Percentiles rank a stretch among this genome's conserved stretches.
Evolutionary conservation across 2,113 vertebrate genomes (phyloP).

Genomic region (Corynorhinus townsendii): DNA sequence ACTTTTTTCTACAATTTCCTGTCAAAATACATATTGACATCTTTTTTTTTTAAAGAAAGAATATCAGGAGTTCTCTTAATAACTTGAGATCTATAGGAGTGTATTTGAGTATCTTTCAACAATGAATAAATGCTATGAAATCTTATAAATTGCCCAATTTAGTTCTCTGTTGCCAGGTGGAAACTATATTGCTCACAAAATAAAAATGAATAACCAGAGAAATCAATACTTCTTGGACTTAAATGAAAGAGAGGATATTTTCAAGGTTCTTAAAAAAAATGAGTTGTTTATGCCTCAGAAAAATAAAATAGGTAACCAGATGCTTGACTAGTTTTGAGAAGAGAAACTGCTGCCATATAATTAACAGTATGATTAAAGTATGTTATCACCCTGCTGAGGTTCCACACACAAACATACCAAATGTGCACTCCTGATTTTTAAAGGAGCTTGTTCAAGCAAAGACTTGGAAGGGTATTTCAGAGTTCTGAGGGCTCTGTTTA

Average conservation of each 20-base stretch:
- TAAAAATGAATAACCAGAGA: conserved; percentile 72
- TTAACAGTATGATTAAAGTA: conserved; percentile 15
- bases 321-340: background rate
- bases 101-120: conserved; percentile 60
- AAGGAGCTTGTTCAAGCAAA: background rate
- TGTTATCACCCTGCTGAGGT: background rate
- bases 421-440: background rate
- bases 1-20: background rate
- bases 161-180: conserved; percentile 68
- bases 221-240: conserved; percentile 84
- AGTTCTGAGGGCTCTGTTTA: background rate
- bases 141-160: conserved; percentile 85
- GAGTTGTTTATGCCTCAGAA: background rate
- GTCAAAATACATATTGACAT: background rate
- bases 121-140: conserved; percentile 66
- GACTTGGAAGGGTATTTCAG: background rate
- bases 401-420: background rate
- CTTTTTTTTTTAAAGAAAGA: background rate
- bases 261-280: conserved; percentile 69
- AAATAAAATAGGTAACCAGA: background rate
- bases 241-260: conserved; percentile 81
- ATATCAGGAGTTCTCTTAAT: conserved; percentile 62
- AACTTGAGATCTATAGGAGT: conserved; percentile 76
- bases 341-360: background rate
- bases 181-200: conserved; percentile 74